Evolutionary conservation across 2,113 vertebrate species (phyloP).

Genomic region (Toxostoma redivivum): DNA sequence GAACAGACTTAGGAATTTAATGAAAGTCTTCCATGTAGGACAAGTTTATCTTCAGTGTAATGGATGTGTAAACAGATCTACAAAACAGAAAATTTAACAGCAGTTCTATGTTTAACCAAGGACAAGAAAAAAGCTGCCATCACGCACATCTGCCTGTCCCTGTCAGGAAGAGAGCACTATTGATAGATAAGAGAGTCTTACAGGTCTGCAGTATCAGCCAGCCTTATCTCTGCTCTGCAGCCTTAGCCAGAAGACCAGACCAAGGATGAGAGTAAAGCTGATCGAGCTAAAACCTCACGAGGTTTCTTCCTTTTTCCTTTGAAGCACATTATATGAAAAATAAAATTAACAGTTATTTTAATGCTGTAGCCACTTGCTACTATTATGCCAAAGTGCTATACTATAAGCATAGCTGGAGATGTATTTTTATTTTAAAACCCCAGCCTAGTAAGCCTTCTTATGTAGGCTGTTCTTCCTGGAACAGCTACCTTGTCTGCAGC

Average conservation of each 20-base stretch:
- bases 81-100: background rate
- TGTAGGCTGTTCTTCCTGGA: background rate
- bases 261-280: background rate
- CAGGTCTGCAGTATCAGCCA: background rate
- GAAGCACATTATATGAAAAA: background rate
- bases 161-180: background rate
- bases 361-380: background rate
- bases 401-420: background rate
- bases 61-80: background rate
- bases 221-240: background rate
- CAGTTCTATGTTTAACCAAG: constrained; percentile 17
- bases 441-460: background rate
- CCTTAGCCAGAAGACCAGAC: background rate
- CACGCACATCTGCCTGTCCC: background rate
- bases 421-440: background rate
- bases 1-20: background rate
- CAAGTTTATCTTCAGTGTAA: constrained; percentile 10
- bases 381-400: background rate
- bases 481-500: background rate
- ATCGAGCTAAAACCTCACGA: background rate
- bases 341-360: background rate
- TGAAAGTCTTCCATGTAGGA: background rate
- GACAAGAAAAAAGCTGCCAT: background rate
- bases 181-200: background rate
- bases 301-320: background rate